Percentiles rank a stretch among this genome's conserved stretches.
phyloP scores from a whole-genome alignment of 2,113 vertebrate species.

The Barnardius zonarius region DNA sequence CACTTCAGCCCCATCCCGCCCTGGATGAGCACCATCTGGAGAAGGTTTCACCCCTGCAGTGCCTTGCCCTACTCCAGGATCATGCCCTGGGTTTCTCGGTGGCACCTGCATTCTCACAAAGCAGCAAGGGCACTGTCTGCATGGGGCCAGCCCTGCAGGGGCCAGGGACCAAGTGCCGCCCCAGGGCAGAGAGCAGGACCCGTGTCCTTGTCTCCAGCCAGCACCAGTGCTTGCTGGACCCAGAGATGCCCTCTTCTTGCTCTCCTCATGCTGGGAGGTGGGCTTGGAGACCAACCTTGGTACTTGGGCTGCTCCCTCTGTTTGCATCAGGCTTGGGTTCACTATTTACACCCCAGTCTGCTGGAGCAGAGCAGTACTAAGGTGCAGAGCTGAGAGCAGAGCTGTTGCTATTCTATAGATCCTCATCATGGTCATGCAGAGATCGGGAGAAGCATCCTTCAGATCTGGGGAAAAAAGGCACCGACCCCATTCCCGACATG shows the following conservation, averaged over 20 bases:
- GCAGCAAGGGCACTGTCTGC: background rate
- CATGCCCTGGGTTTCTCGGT: accelerated
- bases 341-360: background rate
- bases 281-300: accelerated
- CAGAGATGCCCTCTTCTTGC: background rate
- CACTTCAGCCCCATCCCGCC: background rate
- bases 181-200: background rate
- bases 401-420: background rate
- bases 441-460: background rate
- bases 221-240: background rate
- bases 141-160: background rate
- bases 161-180: background rate
- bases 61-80: background rate
- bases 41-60: background rate
- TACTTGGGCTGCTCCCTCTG: background rate
- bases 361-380: background rate
- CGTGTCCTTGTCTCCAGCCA: background rate
- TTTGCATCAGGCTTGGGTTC: background rate
- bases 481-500: accelerated
- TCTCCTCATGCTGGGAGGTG: accelerated
- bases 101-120: background rate
- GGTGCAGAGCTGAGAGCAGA: background rate
- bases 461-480: background rate
- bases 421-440: background rate
- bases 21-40: background rate